Conservation (phyloP, 2,888 invertebrate genomes). For the Cheilosia vulpina region DNA sequence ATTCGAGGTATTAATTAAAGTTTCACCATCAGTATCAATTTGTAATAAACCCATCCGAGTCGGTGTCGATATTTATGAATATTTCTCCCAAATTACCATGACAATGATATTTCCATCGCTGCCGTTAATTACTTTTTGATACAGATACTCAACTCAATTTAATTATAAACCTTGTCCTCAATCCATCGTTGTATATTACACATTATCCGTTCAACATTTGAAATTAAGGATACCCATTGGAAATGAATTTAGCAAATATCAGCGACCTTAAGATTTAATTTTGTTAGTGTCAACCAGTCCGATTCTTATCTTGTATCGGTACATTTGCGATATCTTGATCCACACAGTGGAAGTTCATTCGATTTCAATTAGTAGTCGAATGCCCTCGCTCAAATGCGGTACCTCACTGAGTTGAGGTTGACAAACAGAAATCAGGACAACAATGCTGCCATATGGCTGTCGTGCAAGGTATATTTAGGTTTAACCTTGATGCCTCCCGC, state of each 20-base stretch:
- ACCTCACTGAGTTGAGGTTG: no score
- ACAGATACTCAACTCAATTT: background rate
- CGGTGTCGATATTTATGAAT: background rate
- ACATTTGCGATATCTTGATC: background rate
- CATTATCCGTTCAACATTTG: no score
- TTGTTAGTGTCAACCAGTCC: background rate
- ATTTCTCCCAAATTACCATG: background rate
- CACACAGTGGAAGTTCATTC: background rate
- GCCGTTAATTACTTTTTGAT: background rate
- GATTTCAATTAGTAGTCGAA: conserved; percentile 36
- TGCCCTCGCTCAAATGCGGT: background rate
- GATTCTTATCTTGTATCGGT: background rate
- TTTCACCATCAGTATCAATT: no score
- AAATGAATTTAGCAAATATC: conserved; percentile 6
- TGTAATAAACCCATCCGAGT: background rate
- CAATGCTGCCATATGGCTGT: conserved; percentile 8
- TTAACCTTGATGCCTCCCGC: background rate
- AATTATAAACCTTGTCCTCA: background rate
- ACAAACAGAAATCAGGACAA: conserved; percentile 16
- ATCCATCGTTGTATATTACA: background rate
- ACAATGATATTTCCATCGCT: background rate
- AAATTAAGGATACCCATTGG: background rate
- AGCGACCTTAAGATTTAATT: background rate
- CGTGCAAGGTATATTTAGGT: background rate
- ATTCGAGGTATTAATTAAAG: no score